Evolutionary conservation across 2,888 invertebrate species (phyloP).

Genomic region (Drosophila histrio): DNA sequence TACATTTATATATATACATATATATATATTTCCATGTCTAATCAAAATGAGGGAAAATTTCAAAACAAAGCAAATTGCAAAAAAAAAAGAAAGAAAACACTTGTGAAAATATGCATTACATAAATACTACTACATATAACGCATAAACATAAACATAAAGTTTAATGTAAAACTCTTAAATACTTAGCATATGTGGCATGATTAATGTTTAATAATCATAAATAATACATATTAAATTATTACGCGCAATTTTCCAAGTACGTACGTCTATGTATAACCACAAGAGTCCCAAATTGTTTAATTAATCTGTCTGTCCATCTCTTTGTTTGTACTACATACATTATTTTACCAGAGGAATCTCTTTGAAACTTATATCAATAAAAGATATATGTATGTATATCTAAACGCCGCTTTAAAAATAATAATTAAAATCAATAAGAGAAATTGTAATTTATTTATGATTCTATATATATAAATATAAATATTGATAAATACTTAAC

Average conservation of each 20-base stretch:
- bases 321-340: constrained; percentile 23
- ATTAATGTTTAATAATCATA: constrained; percentile 62
- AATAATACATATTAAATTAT: constrained; percentile 54
- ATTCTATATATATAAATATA: constrained; percentile 20
- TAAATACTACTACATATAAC: constrained; percentile 43
- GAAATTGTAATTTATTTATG: constrained; percentile 67
- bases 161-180: constrained; percentile 35
- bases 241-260: constrained; percentile 40
- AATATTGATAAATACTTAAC: constrained; percentile 38
- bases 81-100: constrained; percentile 54
- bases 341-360: constrained; percentile 42
- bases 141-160: constrained; percentile 29
- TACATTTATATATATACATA: constrained; percentile 20
- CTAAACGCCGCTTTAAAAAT: constrained; percentile 30
- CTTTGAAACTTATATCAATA: constrained; percentile 18
- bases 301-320: constrained; percentile 22
- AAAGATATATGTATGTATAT: constrained; percentile 20
- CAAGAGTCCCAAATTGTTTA: constrained; percentile 22
- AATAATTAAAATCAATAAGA: constrained; percentile 9
- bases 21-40: constrained; percentile 49
- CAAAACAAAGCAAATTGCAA: constrained; percentile 12
- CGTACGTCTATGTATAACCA: constrained; percentile 27
- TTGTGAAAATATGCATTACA: constrained; percentile 79
- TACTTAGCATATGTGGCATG: constrained; percentile 58
- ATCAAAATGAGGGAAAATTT: constrained; percentile 49